These are phyloP conservation scores for Leucophenga varia DNA, from an alignment of 1,140 invertebrate species.

Conservation along the genomic window DNA sequence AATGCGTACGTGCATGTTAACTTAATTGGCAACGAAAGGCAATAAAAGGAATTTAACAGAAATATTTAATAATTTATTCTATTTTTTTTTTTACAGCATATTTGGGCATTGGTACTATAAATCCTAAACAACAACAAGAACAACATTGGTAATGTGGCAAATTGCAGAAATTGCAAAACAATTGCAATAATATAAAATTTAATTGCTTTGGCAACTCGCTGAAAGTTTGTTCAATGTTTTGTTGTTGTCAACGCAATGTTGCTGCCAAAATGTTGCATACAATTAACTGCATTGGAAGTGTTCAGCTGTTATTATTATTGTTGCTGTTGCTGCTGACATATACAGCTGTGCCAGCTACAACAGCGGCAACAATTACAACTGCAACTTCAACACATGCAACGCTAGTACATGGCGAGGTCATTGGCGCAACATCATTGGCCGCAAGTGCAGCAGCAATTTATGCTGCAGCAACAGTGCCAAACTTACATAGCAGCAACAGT, in stretches of 20 bases:
- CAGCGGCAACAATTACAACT: constrained; percentile 9
- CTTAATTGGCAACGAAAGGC: no score
- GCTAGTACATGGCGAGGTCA: constrained; percentile 15
- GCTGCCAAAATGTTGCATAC: constrained; percentile 37
- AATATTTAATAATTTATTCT: no score
- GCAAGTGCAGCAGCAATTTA: constrained; percentile 18
- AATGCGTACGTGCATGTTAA: no score
- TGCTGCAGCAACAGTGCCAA: constrained; percentile 1
- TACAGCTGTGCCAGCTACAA: constrained; percentile 11
- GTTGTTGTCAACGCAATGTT: constrained; percentile 34
- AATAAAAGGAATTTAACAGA: no score
- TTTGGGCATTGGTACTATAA: no score
- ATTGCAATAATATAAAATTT: no score
- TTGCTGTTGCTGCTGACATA: constrained; percentile 1
- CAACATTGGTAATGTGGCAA: no score
- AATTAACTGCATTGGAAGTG: constrained; percentile 17
- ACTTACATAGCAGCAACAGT: background rate
- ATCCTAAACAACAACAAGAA: no score
- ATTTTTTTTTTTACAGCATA: no score
- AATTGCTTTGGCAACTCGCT: no score
- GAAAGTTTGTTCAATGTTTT: no score
- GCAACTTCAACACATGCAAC: constrained; percentile 1
- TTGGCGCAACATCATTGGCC: constrained; percentile 32
- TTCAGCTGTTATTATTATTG: constrained; percentile 1
- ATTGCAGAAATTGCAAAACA: no score